These are phyloP conservation scores for Apogon hyalosoma DNA, from an alignment of 2,797 vertebrate genomes.

Conservation along the genomic window DNA sequence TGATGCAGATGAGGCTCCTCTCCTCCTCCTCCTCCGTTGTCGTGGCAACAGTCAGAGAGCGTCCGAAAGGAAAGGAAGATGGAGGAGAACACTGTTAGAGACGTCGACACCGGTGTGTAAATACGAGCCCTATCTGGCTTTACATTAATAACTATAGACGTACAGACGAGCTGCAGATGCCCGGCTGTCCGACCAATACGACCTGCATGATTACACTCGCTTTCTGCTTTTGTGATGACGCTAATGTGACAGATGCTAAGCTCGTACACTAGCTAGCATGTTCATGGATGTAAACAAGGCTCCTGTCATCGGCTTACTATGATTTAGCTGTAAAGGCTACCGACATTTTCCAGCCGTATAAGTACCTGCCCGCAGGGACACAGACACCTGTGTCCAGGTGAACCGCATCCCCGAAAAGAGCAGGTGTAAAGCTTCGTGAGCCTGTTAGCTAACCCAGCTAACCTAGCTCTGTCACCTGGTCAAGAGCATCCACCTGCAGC, in stretches of 20 bases:
- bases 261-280: constrained; percentile 66
- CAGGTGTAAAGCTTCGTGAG: too few relatives aligned
- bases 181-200: neutral
- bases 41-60: constrained; percentile 81
- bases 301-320: constrained; percentile 19
- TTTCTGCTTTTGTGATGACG: constrained; percentile 18
- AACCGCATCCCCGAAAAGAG: too few relatives aligned
- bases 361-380: too few relatives aligned
- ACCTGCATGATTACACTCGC: constrained; percentile 25
- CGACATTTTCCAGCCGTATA: neutral
- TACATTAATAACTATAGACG: neutral
- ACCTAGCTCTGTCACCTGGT: too few relatives aligned
- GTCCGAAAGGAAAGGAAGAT: constrained; percentile 85
- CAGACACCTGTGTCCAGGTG: too few relatives aligned
- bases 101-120: constrained; percentile 87
- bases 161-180: neutral
- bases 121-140: constrained; percentile 41
- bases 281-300: constrained; percentile 75
- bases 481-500: too few relatives aligned
- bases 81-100: constrained; percentile 82
- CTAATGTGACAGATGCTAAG: constrained; percentile 50
- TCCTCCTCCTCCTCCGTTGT: constrained; percentile 74
- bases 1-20: constrained; percentile 35
- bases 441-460: too few relatives aligned
- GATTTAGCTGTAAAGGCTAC: constrained; percentile 21